Evolutionary conservation across 2,888 invertebrate species (phyloP).

Genomic region (Diarsia rubi): DNA sequence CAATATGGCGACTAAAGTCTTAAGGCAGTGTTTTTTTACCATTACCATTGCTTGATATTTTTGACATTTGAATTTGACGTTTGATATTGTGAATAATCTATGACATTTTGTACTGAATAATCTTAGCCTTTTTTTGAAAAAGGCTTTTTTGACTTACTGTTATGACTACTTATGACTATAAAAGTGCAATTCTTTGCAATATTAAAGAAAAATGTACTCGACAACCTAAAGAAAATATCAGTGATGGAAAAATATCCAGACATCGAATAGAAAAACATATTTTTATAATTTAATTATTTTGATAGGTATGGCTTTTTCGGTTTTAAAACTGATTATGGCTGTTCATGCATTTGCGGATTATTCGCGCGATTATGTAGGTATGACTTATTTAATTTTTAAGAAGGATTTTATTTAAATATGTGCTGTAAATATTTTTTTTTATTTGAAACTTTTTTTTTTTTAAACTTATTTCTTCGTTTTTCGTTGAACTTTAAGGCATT

Average conservation of each 20-base stretch:
- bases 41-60: constrained; percentile 50
- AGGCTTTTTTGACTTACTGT: neutral
- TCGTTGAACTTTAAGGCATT: neutral
- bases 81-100: constrained; percentile 49
- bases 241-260: constrained; percentile 35
- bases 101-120: neutral
- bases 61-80: constrained; percentile 25
- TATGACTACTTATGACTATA: neutral
- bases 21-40: constrained; percentile 62
- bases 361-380: constrained; percentile 8
- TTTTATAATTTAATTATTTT: constrained; percentile 31
- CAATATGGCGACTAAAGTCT: constrained; percentile 60
- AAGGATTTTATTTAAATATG: neutral
- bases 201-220: constrained; percentile 41
- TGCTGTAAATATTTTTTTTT: constrained; percentile 26
- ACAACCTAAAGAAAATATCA: constrained; percentile 40
- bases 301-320: constrained; percentile 38
- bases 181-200: constrained; percentile 33
- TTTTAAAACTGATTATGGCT: constrained; percentile 33
- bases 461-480: neutral
- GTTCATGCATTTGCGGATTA: constrained; percentile 47
- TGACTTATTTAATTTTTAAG: constrained; percentile 17
- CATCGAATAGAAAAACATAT: constrained; percentile 51
- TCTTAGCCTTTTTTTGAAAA: constrained; percentile 26
- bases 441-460: neutral